Conservation (phyloP, 2,113 vertebrate species). For the Rhea pennata region DNA sequence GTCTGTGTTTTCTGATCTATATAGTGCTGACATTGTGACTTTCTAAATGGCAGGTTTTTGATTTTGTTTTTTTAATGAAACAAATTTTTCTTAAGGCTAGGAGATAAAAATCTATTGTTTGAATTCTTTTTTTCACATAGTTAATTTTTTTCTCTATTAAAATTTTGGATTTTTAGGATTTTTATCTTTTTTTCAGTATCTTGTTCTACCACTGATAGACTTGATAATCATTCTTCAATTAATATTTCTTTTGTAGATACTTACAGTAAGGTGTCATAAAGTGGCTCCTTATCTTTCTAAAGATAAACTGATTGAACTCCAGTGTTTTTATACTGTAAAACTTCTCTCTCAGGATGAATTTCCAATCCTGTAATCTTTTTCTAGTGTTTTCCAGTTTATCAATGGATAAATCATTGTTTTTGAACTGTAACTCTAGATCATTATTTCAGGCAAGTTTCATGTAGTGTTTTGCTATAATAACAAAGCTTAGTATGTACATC, state of each 20-base stretch:
- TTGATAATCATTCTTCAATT: not conserved
- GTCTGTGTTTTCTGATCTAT: not conserved
- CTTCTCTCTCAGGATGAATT: not conserved
- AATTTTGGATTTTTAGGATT: not conserved
- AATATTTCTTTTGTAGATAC: not conserved
- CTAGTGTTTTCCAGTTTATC: not conserved
- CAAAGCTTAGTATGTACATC: not conserved
- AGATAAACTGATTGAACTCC: not conserved
- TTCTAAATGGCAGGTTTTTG: not conserved
- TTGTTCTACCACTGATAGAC: not conserved
- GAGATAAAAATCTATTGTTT: not conserved
- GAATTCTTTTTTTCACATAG: not conserved
- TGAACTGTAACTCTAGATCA: not conserved
- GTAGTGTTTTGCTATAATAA: not conserved
- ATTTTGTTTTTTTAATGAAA: not conserved
- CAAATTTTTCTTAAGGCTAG: not conserved
- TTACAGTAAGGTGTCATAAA: not conserved
- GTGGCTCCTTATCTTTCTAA: not conserved
- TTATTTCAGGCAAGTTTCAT: not conserved
- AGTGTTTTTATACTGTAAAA: not conserved
- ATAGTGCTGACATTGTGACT: not conserved
- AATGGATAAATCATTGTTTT: not conserved
- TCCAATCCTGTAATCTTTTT: not conserved
- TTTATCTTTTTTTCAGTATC: not conserved
- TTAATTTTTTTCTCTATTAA: not conserved